phyloP scores from a whole-genome alignment of 2,888 invertebrate species.

The Tetranychus truncatus region DNA sequence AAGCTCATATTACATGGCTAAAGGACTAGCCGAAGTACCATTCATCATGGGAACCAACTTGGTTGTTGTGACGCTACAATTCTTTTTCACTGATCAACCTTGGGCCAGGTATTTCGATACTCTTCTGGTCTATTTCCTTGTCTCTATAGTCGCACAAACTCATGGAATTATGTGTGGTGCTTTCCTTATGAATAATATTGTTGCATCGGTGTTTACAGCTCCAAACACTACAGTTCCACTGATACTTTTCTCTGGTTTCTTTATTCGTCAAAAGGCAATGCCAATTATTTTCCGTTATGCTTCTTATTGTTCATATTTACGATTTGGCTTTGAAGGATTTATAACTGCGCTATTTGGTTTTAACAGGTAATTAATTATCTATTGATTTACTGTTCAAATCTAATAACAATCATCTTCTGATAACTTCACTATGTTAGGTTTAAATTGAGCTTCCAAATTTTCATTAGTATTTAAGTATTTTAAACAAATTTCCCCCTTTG shows the following conservation, averaged over 20 bases:
- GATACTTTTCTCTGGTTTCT: slow-evolving; percentile 4
- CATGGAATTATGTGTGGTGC: neutral
- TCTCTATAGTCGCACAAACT: neutral
- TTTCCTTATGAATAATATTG: neutral
- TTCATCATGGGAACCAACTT: neutral
- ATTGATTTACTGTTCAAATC: neutral
- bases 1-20: neutral
- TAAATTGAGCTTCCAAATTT: too few relatives aligned
- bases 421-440: neutral
- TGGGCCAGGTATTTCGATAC: neutral
- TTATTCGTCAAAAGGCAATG: neutral
- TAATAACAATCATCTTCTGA: neutral
- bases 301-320: neutral
- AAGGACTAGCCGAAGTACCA: slow-evolving; percentile 10
- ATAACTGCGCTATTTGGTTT: neutral
- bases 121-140: too few relatives aligned
- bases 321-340: slow-evolving; percentile 4
- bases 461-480: too few relatives aligned
- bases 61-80: neutral
- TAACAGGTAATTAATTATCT: neutral
- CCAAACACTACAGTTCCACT: neutral
- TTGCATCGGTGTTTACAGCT: neutral
- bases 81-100: neutral
- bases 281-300: neutral
- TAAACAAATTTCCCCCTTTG: too few relatives aligned